Conservation (phyloP, 2,113 vertebrate genomes). For the Macrotis lagotis region DNA sequence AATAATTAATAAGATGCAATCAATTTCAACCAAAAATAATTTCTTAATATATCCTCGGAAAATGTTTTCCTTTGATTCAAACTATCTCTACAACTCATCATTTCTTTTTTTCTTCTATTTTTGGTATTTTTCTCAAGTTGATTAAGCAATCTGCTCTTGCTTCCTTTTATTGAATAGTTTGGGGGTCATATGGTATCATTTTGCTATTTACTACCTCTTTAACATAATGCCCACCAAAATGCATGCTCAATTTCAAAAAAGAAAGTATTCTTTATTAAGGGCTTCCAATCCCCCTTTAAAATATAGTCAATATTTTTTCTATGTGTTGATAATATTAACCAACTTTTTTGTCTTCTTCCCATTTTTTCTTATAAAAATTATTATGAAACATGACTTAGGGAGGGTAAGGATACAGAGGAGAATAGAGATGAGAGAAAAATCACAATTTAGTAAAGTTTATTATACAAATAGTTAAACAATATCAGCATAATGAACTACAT, state of each 20-base stretch:
- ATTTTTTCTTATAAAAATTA: neutral
- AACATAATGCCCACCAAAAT: neutral
- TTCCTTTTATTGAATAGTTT: slow-evolving; percentile 28
- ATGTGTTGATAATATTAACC: neutral
- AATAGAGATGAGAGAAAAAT: neutral
- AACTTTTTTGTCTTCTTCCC: neutral
- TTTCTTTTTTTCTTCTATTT: neutral
- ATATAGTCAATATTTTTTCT: neutral
- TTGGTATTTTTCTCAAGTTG: neutral
- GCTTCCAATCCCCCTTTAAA: neutral
- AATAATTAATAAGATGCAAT: neutral
- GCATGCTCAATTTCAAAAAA: neutral
- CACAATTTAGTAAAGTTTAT: neutral
- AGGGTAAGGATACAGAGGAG: neutral
- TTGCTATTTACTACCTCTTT: neutral
- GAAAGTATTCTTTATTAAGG: neutral
- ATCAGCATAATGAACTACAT: neutral
- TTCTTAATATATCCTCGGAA: neutral
- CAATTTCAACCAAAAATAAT: neutral
- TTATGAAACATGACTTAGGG: neutral
- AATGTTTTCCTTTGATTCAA: neutral
- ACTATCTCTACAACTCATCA: neutral
- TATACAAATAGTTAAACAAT: neutral
- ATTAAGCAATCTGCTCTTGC: neutral
- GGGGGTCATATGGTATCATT: neutral